Percentiles rank a stretch among this genome's conserved stretches.
Evolutionary conservation across 1,140 invertebrate genomes (phyloP).

Genomic region (Aphelenchoides besseyi): DNA sequence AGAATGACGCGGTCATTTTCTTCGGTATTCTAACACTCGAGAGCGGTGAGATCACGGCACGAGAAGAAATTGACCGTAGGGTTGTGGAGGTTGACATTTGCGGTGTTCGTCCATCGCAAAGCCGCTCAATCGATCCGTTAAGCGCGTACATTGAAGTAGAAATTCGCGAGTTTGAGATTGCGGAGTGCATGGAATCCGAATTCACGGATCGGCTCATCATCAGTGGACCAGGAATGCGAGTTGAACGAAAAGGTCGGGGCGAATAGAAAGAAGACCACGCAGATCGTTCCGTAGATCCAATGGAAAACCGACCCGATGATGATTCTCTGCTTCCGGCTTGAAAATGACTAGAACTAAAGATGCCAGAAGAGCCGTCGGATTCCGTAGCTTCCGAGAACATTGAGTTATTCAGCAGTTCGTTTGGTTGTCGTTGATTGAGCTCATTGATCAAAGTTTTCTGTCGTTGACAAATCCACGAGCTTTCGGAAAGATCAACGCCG

Average conservation of each 20-base stretch:
- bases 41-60: constrained; percentile 10
- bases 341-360: too few species aligned
- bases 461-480: constrained; percentile 39
- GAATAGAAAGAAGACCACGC: neutral
- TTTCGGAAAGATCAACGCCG: constrained; percentile 38
- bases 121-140: constrained; percentile 3
- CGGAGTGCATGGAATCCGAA: too few species aligned
- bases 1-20: neutral
- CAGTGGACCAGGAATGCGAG: neutral
- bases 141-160: constrained; percentile 2
- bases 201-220: too few species aligned
- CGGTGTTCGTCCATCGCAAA: neutral
- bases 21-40: neutral
- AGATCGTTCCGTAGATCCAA: neutral
- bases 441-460: too few species aligned
- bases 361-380: too few species aligned
- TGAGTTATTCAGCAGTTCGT: neutral
- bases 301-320: neutral
- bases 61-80: constrained; percentile 15
- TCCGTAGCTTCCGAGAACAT: neutral
- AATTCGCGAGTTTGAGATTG: neutral
- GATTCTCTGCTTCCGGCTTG: neutral
- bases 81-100: constrained; percentile 6
- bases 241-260: neutral
- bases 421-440: neutral